phyloP scores from a whole-genome alignment of 2,113 vertebrate species.

The Protobothrops mucrosquamatus region DNA sequence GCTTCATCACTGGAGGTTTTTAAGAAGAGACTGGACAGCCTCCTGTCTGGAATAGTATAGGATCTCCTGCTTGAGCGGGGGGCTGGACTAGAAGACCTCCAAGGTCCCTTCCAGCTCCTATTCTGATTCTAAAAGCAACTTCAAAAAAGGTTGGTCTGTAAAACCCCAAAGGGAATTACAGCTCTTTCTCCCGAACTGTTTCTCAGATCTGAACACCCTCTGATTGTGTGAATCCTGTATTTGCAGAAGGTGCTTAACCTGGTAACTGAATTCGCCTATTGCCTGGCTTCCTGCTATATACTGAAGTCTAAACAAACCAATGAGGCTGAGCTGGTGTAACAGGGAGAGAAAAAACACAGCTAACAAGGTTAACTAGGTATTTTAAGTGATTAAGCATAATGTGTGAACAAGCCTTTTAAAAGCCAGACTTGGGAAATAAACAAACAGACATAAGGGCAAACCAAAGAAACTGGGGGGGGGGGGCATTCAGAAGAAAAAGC shows the following conservation, averaged over 20 bases:
- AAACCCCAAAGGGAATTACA: too few relatives aligned
- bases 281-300: background rate
- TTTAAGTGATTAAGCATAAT: background rate
- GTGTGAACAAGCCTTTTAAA: background rate
- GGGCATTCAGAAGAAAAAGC: background rate
- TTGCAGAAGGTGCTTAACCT: background rate
- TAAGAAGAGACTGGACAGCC: too few relatives aligned
- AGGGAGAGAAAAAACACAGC: too few relatives aligned
- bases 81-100: too few relatives aligned
- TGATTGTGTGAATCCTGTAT: background rate
- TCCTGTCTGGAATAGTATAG: too few relatives aligned
- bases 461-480: background rate
- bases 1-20: too few relatives aligned
- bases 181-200: too few relatives aligned
- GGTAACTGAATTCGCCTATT: rapidly evolving
- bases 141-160: too few relatives aligned
- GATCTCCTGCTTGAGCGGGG: too few relatives aligned
- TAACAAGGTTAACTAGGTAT: background rate
- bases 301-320: background rate
- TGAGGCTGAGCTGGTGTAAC: background rate
- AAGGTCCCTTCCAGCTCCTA: too few relatives aligned
- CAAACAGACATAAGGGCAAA: background rate
- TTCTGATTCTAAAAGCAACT: too few relatives aligned
- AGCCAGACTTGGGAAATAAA: background rate
- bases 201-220: too few relatives aligned